phyloP scores from a whole-genome alignment of 2,888 invertebrate species.

The Graphium colonna region DNA sequence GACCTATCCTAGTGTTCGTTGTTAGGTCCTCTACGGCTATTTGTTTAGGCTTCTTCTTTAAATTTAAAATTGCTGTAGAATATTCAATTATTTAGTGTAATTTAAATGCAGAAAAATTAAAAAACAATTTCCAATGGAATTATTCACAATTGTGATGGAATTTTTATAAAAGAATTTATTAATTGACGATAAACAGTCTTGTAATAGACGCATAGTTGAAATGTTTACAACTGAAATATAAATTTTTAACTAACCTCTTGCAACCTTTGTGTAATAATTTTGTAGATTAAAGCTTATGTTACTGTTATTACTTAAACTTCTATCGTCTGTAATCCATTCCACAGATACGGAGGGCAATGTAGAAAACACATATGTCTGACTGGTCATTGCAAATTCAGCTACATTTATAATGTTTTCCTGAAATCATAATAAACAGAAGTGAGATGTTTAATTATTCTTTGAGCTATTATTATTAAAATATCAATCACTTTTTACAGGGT shows the following conservation, averaged over 20 bases:
- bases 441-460: no score
- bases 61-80: conserved; percentile 71
- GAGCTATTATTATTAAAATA: no score
- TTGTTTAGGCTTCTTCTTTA: conserved; percentile 70
- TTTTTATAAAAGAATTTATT: no score
- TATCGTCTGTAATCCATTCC: conserved; percentile 74
- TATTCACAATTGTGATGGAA: no score
- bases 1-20: conserved; percentile 79
- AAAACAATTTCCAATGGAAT: no score
- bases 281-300: conserved; percentile 65
- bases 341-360: conserved; percentile 62
- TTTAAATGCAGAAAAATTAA: no score
- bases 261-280: conserved; percentile 73
- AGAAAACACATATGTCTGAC: conserved; percentile 58
- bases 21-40: conserved; percentile 78
- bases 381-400: conserved; percentile 56
- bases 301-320: conserved; percentile 54
- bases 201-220: no score
- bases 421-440: conserved; percentile 32
- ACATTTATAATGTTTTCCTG: conserved; percentile 65
- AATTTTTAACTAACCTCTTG: conserved; percentile 68
- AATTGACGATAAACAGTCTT: no score
- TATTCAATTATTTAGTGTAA: neutral
- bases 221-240: no score
- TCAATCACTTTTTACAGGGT: no score